Evolutionary conservation across 1,140 invertebrate genomes (phyloP).

Genomic region (Procambarus virginalis): DNA sequence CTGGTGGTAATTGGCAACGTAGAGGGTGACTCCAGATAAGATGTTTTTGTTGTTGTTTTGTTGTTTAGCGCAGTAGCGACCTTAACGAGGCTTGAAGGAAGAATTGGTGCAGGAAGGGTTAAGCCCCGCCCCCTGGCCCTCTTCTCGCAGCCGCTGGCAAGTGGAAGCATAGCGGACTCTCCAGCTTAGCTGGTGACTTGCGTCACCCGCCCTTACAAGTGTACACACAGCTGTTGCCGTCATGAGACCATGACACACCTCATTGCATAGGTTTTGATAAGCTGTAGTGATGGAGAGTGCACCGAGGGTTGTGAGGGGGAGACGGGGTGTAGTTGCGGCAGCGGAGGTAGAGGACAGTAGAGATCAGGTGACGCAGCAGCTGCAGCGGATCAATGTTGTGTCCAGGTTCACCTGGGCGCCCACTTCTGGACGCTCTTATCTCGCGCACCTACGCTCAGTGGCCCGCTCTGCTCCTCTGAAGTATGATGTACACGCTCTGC

Average conservation of each 20-base stretch:
- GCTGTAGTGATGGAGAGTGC: background rate
- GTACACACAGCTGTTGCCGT: background rate
- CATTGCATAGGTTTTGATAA: background rate
- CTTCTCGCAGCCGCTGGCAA: background rate
- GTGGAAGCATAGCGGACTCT: background rate
- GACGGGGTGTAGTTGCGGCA: background rate
- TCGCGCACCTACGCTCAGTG: background rate
- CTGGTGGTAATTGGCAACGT: too few relatives aligned
- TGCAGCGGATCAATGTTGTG: conserved; percentile 37
- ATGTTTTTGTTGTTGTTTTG: background rate
- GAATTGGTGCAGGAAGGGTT: background rate
- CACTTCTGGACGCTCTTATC: background rate
- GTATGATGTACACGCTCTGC: too few relatives aligned
- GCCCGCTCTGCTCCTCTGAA: too few relatives aligned
- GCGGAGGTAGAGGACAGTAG: conserved; percentile 22
- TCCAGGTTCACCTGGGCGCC: conserved; percentile 1
- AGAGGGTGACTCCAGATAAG: background rate
- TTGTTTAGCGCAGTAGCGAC: background rate
- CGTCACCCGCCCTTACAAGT: background rate
- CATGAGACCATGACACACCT: background rate
- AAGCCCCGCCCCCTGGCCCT: background rate
- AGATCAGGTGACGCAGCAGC: conserved; percentile 35
- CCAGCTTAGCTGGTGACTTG: background rate
- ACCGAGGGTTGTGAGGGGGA: background rate
- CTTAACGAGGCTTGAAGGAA: background rate